These are phyloP conservation scores for Petromus typicus DNA, from an alignment of 2,113 vertebrate species.

Conservation along the genomic window DNA sequence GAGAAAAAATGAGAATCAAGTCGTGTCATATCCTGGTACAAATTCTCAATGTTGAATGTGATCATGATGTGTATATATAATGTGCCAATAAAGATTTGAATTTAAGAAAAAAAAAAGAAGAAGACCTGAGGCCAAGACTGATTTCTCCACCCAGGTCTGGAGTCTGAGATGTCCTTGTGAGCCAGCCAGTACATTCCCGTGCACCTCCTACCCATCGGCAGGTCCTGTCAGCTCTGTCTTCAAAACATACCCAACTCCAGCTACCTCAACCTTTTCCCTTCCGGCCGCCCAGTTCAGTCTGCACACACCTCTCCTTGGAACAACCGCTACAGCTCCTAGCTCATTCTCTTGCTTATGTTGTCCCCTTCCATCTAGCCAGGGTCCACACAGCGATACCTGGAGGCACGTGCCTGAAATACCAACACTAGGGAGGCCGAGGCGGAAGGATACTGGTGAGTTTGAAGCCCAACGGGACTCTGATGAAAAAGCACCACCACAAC, in stretches of 20 bases:
- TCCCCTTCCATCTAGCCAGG: no score
- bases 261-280: background rate
- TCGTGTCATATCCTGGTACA: no score
- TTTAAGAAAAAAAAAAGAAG: no score
- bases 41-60: no score
- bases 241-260: background rate
- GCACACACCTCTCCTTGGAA: background rate
- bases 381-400: background rate
- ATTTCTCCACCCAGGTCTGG: background rate
- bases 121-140: background rate
- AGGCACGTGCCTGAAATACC: background rate
- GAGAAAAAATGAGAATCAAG: no score
- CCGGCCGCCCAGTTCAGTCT: no score
- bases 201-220: background rate
- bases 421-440: background rate
- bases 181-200: background rate
- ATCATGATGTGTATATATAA: no score
- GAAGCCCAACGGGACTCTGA: background rate
- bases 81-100: no score
- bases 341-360: background rate
- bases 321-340: background rate
- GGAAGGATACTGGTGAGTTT: background rate
- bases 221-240: background rate
- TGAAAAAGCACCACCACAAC: background rate
- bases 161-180: background rate